A percentile compares a stretch with the other conserved stretches of the same genome.
Evolutionary conservation across 92 coral and sea anemone species (phyloP).

Genomic region (Epizoanthus ramosus): DNA sequence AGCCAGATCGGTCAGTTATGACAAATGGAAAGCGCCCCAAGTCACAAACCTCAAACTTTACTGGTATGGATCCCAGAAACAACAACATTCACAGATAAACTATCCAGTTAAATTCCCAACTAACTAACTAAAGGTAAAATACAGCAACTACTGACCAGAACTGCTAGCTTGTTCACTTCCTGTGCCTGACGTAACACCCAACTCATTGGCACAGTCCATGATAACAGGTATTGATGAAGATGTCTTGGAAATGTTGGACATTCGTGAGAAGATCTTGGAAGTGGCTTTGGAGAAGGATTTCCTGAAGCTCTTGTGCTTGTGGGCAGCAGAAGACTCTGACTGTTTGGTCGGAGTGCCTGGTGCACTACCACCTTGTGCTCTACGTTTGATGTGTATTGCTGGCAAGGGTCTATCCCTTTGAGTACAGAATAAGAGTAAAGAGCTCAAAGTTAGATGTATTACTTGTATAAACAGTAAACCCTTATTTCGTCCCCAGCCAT

Average conservation of each 20-base stretch:
- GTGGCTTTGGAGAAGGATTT: slow-evolving; percentile 89
- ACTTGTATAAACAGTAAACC: no score
- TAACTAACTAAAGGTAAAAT: neutral
- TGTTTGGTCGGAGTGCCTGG: slow-evolving; percentile 68
- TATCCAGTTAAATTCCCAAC: no score
- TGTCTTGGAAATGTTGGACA: slow-evolving; percentile 64
- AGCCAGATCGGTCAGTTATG: no score
- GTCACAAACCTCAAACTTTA: no score
- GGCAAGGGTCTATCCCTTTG: slow-evolving; percentile 89
- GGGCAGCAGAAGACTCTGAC: slow-evolving; percentile 66
- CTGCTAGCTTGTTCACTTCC: slow-evolving; percentile 72
- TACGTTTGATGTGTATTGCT: slow-evolving; percentile 76
- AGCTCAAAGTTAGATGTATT: no score
- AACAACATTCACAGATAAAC: no score
- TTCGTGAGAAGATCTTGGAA: slow-evolving; percentile 87
- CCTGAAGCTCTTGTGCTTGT: slow-evolving; percentile 83
- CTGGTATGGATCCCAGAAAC: no score
- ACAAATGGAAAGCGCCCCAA: no score
- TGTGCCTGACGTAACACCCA: slow-evolving; percentile 69
- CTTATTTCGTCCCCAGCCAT: no score
- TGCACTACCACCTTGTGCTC: slow-evolving; percentile 45
- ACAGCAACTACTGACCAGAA: slow-evolving; percentile 36
- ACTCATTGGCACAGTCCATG: slow-evolving; percentile 59
- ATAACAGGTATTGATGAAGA: slow-evolving; percentile 16
- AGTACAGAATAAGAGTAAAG: neutral